Evolutionary conservation across 2,888 invertebrate genomes (phyloP).

Genomic region (Ditylenchus weischeri): DNA sequence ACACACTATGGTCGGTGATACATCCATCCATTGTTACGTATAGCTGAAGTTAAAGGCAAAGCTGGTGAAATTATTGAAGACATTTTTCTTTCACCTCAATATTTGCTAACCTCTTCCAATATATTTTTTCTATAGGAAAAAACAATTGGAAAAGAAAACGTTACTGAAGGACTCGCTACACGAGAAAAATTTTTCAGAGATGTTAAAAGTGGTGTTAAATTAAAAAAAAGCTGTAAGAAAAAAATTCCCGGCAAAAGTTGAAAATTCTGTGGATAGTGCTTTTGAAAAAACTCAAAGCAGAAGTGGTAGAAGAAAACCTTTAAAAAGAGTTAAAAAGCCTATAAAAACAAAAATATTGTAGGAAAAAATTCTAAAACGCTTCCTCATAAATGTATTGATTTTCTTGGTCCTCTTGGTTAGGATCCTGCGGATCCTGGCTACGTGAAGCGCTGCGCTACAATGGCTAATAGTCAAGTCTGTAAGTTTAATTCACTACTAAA

Average conservation of each 20-base stretch:
- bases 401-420: conserved; percentile 14
- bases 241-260: conserved; percentile 2
- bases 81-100: conserved; percentile 8
- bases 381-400: conserved; percentile 10
- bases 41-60: conserved; percentile 12
- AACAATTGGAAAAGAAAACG: conserved; percentile 11
- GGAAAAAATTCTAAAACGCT: background rate
- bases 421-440: too few species aligned
- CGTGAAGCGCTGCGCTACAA: too few species aligned
- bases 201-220: conserved; percentile 5
- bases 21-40: conserved; percentile 11
- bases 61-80: conserved; percentile 19
- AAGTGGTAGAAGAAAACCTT: background rate
- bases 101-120: background rate
- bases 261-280: background rate
- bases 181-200: background rate
- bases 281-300: background rate
- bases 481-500: background rate
- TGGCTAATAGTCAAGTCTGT: too few species aligned
- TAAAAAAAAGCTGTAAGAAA: background rate
- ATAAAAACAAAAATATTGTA: background rate
- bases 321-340: background rate
- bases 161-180: conserved; percentile 12
- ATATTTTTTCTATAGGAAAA: conserved; percentile 7
- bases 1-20: conserved; percentile 18